phyloP scores from a whole-genome alignment of 2,888 invertebrate species.

The Catonia carolina region DNA sequence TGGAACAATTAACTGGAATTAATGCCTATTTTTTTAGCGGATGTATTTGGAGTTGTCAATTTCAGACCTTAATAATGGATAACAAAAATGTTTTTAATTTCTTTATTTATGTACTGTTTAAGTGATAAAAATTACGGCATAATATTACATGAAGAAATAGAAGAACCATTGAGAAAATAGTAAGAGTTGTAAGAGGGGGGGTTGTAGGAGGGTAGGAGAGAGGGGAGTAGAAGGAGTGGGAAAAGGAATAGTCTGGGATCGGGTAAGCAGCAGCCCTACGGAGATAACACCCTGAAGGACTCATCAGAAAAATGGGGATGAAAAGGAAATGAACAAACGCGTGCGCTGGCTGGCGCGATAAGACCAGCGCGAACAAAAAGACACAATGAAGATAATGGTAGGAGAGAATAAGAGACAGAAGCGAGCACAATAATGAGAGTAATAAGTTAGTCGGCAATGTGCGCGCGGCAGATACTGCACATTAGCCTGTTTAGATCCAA shows the following conservation, averaged over 20 bases:
- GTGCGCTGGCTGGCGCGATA: slow-evolving; percentile 16
- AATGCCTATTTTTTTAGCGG: too few species aligned
- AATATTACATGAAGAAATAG: too few species aligned
- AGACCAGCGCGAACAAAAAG: slow-evolving; percentile 18
- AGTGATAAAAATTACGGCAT: too few species aligned
- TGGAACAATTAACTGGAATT: too few species aligned
- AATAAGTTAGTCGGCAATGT: slow-evolving; percentile 29
- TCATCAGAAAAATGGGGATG: slow-evolving; percentile 19
- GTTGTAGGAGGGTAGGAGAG: not conserved
- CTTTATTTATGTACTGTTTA: too few species aligned
- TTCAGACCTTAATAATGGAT: too few species aligned
- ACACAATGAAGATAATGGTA: slow-evolving; percentile 13
- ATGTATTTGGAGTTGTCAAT: too few species aligned
- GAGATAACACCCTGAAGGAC: slow-evolving; percentile 5
- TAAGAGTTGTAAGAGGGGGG: not conserved
- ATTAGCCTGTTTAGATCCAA: slow-evolving; percentile 19
- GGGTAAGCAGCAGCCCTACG: slow-evolving; percentile 1
- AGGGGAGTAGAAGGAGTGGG: not conserved
- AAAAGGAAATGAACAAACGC: slow-evolving; percentile 21
- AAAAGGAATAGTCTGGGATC: not conserved
- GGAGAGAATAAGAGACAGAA: slow-evolving; percentile 2
- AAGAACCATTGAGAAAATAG: too few species aligned
- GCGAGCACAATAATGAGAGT: slow-evolving; percentile 26
- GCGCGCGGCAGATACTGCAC: slow-evolving; percentile 27
- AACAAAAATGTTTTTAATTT: too few species aligned